Base-by-base conservation (phyloP, 2,797 vertebrate species). In the Chromobotia macracanthus region DNA sequence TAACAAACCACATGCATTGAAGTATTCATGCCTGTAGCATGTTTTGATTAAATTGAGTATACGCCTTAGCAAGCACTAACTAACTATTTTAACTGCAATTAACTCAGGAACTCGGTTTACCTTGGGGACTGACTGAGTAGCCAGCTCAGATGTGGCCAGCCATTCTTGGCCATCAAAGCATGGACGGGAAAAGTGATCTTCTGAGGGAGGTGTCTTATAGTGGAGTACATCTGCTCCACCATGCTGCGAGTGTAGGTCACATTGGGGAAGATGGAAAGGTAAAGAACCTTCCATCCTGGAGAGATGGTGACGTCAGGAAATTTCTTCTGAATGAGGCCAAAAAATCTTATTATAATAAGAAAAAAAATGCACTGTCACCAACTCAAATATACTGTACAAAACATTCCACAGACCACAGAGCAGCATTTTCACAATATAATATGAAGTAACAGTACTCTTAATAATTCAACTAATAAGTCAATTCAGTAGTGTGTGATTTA, bases 81-180 rank as follows among this genome's bases (percentile, higher is more conserved):
- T 23, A 15, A 25, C 25, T 44, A 1, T 38, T 63, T 16, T 25
- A 2, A 61, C 21, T 64, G 46, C 15, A 72, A 64, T 51, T 10
- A 35, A 25, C 31, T 51, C 10, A 65, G 21, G 28, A 35, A 25
- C 31, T 51, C 13, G 53, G 21, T 23, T 16, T 89, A 96, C 95
- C 94, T 90, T 72, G 94, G 78, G 0, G 94, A 95, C 66, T 94
- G 95, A 80, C 82, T 91, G 71, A 97, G 93, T 55, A 96, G 90
- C 95, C 95, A 96, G 86, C 91, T 94, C 84, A 97, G 87, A 82
- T 95, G 91, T 55, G 92, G 91, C 95, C 95, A 97, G 51, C 93
- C 91, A 0, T 80, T 82, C 50, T 87, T 91, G 1, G 55, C 90
- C 90, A 96, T 84, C 84, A 93, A 77, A 0, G 94, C 92, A 7